Evolutionary conservation across 2,113 vertebrate genomes (phyloP).

Genomic region (Gymnorhina tibicen): DNA sequence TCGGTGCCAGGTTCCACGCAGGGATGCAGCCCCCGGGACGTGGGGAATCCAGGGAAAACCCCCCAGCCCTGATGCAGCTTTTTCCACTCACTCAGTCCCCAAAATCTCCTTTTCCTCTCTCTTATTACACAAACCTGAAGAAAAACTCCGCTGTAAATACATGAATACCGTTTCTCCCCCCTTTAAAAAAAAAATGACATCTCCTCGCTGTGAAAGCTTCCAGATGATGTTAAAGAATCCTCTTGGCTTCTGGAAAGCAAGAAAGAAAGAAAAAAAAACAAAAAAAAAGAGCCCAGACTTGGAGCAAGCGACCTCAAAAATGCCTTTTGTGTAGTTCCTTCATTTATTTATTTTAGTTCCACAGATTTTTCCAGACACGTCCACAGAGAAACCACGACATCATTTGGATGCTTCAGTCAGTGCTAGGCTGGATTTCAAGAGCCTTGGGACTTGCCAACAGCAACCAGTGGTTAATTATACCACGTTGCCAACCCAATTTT

Average conservation of each 20-base stretch:
- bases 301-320: slow-evolving; percentile 27
- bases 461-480: slow-evolving; percentile 38
- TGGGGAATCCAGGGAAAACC: neutral
- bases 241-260: neutral
- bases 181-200: neutral
- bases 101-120: neutral
- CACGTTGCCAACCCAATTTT: slow-evolving; percentile 12
- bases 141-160: neutral
- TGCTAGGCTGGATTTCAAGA: slow-evolving; percentile 39
- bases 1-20: neutral
- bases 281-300: neutral
- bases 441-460: neutral
- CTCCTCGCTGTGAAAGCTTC: neutral
- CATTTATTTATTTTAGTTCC: slow-evolving; percentile 40
- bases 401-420: neutral
- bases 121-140: neutral
- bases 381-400: slow-evolving; percentile 49
- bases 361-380: slow-evolving; percentile 49
- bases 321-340: slow-evolving; percentile 17
- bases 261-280: neutral
- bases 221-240: slow-evolving; percentile 12
- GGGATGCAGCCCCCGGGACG: neutral
- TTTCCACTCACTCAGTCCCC: neutral
- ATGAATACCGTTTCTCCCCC: neutral
- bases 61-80: neutral